Percentiles rank a stretch among this genome's conserved stretches.
phyloP scores from a whole-genome alignment of 2,888 invertebrate species.

The Gasteruption jaculator region DNA sequence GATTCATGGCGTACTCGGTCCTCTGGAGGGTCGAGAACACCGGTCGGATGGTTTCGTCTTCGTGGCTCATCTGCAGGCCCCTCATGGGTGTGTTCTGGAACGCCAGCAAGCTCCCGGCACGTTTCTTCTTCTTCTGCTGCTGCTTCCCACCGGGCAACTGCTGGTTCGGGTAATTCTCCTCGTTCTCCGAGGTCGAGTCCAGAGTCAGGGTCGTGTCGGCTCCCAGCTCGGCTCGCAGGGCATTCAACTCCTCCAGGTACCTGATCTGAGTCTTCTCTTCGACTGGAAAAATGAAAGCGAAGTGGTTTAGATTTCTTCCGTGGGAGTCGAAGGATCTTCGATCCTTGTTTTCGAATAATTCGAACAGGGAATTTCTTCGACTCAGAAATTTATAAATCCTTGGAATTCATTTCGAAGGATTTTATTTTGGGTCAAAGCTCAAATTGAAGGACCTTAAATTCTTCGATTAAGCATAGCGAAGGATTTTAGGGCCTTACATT shows the following conservation, averaged over 20 bases:
- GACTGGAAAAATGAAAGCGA: constrained; percentile 29
- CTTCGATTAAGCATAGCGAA: too few relatives aligned
- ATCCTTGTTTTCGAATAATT: too few relatives aligned
- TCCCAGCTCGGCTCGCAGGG: constrained; percentile 42
- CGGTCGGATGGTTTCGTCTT: constrained; percentile 43
- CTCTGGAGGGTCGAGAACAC: constrained; percentile 47
- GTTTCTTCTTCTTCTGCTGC: constrained; percentile 39
- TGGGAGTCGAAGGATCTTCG: not conserved
- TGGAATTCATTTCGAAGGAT: too few relatives aligned
- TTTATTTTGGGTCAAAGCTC: too few relatives aligned
- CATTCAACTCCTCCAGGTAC: constrained; percentile 43
- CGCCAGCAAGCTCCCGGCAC: constrained; percentile 27
- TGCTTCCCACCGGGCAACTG: constrained; percentile 34
- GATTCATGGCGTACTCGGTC: constrained; percentile 39
- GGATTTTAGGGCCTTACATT: too few relatives aligned
- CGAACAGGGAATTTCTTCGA: not conserved
- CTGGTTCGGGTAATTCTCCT: constrained; percentile 43
- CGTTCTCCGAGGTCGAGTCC: constrained; percentile 45
- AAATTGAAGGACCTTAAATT: too few relatives aligned
- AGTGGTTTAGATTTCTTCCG: not conserved
- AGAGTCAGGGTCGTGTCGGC: constrained; percentile 33
- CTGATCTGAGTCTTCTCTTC: constrained; percentile 46
- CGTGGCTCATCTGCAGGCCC: constrained; percentile 36
- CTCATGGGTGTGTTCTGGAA: constrained; percentile 34
- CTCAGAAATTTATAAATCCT: not conserved